Base-by-base conservation (phyloP, 2,888 invertebrate species). In the Onthophagus sagittarius region DNA sequence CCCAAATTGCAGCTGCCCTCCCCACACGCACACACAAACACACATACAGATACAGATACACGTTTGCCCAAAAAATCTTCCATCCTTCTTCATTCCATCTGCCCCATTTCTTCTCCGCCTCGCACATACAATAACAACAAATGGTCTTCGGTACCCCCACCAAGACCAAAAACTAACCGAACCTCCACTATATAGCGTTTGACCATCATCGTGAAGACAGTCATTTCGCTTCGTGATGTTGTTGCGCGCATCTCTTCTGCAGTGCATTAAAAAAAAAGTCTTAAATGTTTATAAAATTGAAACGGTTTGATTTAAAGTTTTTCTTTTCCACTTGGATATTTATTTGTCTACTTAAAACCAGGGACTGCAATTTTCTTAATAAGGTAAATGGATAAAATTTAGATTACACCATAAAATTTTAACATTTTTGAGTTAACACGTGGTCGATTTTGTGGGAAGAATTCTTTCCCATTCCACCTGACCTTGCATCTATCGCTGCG, bases 171-270 rank as follows among this genome's bases (percentile, higher is more conserved):
- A 23, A 5, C 67, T 31, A 23, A n/a, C 15, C n/a, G 67, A 72
- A 72, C 71, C 70, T 72, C 39, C 70, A 70, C 74, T 77, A 77
- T 77, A 77, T 76, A 77, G 77, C 74, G 73, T 69, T 75, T 75
- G 72, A 73, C 72, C 70, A 72, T 69, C 74, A 69, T 65, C 67
- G 67, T 62, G 23, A 72, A 73, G 73, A 72, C 75, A 77, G 77
- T 77, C 75, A 71, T 73, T 73, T 72, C 67, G 71, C 70, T 72
- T 70, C 75, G 71, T 75, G 63, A 69, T 62, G 75, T 71, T 72
- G 39, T 33, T 65, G 62, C 63, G 23, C 32, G 31, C 32, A 5
- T 62, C 62, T 71, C 71, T 63, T 63, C 70, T 70, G 33, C 39
- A 62, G 70, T 70, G 39, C 11, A 53, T 53, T 7, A 7, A 53